Evolutionary conservation across 2,888 invertebrate genomes (phyloP), one percentile per base, ranked within the genome.

Genomic region (Hyppa rectilinea): DNA sequence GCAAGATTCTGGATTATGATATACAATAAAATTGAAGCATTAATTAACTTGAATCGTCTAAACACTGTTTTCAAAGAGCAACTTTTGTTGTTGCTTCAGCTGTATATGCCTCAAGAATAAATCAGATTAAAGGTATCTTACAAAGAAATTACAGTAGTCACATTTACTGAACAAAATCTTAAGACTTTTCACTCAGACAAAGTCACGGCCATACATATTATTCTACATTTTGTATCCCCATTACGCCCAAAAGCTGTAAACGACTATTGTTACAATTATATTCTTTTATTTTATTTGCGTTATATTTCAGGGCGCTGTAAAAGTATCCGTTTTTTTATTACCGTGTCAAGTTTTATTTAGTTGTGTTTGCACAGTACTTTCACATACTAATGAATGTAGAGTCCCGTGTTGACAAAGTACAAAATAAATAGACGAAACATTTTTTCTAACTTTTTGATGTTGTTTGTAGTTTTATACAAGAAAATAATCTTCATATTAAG

Each of bases 191-290:
- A 6, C 12, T 17, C 23, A 36, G 4, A 31, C 26, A 20, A 40
- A 63, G 17, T 36, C 38, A 5, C 17, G 43, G 12, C 2, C 3
- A n/a, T 14, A 12, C 14, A 4, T 52, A 56, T 55, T 40, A 29
- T 63, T 38, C 12, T 26, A 61, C 20, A 61, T 64, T 66, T 65
- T 63, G 61, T 43, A 58, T 56, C 23, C 43, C 40, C 55, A 76
- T 75, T 77, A 40, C 20, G 23, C 43, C 49, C 59, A 45, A 52
- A 60, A 81, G 55, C 62, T 64, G 64, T 76, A 58, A 77, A 62
- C 64, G 66, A 77, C 64, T 65, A 72, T 72, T 77, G 81, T 62
- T 62, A 68, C 78, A 81, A 78, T 79, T 81, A 72, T 58, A 45
- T 56, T 64, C 34, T 78, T 77, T 72, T 62, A 67, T 81, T 81